These are phyloP conservation scores for Astropecten irregularis DNA, from an alignment of 53 echinoderm and acorn worm genomes.

Conservation along the genomic window DNA sequence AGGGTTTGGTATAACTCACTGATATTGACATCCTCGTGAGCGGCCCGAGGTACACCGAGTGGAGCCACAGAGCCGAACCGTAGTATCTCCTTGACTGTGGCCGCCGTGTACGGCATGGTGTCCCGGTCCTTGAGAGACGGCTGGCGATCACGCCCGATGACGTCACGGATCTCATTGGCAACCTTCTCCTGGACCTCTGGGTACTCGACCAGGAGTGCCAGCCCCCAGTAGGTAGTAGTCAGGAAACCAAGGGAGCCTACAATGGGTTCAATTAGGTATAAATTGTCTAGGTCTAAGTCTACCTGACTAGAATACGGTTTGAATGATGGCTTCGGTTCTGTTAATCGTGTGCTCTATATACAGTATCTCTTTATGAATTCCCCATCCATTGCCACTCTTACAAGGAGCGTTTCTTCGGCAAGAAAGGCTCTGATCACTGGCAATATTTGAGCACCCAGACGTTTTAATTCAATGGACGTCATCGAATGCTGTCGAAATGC, in stretches of 20 bases:
- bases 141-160: conserved; percentile 63
- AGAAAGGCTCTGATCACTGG: too few species aligned
- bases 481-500: too few species aligned
- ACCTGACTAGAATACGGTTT: too few species aligned
- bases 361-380: too few species aligned
- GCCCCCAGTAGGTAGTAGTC: conserved; percentile 72
- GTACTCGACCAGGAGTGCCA: conserved; percentile 68
- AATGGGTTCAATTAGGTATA: not conserved
- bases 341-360: too few species aligned
- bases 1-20: too few species aligned
- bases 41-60: conserved; percentile 71
- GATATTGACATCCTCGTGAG: conserved; percentile 55
- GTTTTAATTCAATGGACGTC: too few species aligned
- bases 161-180: conserved; percentile 66
- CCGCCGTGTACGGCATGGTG: conserved; percentile 69
- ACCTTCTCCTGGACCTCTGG: conserved; percentile 73
- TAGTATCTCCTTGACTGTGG: conserved; percentile 64
- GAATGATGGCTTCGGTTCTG: too few species aligned
- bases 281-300: too few species aligned
- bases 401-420: too few species aligned
- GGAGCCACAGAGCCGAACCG: conserved; percentile 71
- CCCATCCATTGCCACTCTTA: too few species aligned
- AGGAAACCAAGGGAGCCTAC: conserved; percentile 34
- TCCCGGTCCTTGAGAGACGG: conserved; percentile 69
- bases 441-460: too few species aligned